Evolutionary conservation across 2,113 vertebrate genomes (phyloP).

Genomic region (Speoplatyrhinus poulsoni): DNA sequence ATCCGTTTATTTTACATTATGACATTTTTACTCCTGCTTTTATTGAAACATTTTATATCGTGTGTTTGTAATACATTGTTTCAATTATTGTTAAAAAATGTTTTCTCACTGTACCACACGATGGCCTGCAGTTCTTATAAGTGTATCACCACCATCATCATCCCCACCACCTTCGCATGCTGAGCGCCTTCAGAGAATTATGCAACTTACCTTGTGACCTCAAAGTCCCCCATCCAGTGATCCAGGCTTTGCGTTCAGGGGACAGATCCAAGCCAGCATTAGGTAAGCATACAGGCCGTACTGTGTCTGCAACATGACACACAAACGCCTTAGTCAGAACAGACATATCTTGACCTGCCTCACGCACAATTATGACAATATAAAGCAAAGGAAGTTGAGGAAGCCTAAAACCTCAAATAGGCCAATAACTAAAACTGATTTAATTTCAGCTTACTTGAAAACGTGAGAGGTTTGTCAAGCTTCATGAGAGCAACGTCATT

Average conservation of each 20-base stretch:
- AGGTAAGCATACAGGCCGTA: constrained; percentile 74
- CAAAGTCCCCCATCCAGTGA: constrained; percentile 72
- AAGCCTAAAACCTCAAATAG: no score
- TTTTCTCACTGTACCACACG: no score
- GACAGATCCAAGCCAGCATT: constrained; percentile 47
- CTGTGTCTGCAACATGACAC: constrained; percentile 36
- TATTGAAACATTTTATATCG: no score
- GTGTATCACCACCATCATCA: no score
- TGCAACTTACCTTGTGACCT: constrained; percentile 34
- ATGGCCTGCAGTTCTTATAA: no score
- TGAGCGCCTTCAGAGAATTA: background rate
- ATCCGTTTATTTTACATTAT: no score
- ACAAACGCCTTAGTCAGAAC: background rate
- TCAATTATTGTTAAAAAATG: no score
- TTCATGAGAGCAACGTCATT: constrained; percentile 75
- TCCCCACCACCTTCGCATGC: background rate
- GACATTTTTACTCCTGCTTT: no score
- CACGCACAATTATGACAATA: no score
- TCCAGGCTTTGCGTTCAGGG: constrained; percentile 44
- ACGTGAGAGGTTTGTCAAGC: constrained; percentile 46
- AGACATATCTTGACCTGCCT: constrained; percentile 1
- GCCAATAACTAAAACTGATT: no score
- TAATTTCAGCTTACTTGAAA: constrained; percentile 47
- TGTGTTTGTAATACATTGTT: no score
- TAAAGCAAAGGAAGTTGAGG: no score